Base-by-base conservation (phyloP, 2,888 invertebrate species). In the Phaedon cochleariae region DNA sequence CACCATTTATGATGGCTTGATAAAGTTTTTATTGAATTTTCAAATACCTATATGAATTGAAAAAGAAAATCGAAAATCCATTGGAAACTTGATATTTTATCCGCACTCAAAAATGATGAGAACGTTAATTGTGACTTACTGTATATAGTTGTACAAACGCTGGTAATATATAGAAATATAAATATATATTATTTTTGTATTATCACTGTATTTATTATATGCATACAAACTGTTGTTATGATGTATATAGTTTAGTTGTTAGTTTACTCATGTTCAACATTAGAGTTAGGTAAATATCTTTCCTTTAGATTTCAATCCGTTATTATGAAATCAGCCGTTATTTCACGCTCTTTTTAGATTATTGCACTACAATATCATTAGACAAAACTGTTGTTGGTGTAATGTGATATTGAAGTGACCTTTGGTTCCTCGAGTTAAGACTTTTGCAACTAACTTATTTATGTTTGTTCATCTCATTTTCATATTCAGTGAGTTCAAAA, bases 221-320 rank as follows among this genome's bases (percentile, higher is more conserved):
- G n/a, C 59, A 55, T 58, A 59, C n/a, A 46, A 64, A 48, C 29
- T 31, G 54, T 65, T 65, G 65, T 65, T 65, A 65, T 6, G 9
- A 62, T 66, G 62, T 62, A 66, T 29, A 66, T 66, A 66, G 62
- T 62, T 55, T 59, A 66, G 62, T 59, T 51, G 17, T 31, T 55
- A 55, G 55, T 54, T 54, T 21, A 21, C 20, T 10, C n/a, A 37
- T 41, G 55, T 41, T 55, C 34, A 9, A 59, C 37, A 51, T 31
- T 59, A 31, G 29, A 51, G 31, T 10, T 22, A 20, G 51, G 41
- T 54, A 2, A 15, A 31, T n/a, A 15, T 55, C 15, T 41, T 9
- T 21, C 21, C 9, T n/a, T 31, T 34, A 22, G 3, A 9, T 21
- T 20, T 18, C 15, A 34, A 2, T 10, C 9, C 10, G 34, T n/a